Evolutionary conservation across 1,140 invertebrate species (phyloP), one percentile per base, ranked within the genome.

Genomic region (Aphidius gifuensis): DNA sequence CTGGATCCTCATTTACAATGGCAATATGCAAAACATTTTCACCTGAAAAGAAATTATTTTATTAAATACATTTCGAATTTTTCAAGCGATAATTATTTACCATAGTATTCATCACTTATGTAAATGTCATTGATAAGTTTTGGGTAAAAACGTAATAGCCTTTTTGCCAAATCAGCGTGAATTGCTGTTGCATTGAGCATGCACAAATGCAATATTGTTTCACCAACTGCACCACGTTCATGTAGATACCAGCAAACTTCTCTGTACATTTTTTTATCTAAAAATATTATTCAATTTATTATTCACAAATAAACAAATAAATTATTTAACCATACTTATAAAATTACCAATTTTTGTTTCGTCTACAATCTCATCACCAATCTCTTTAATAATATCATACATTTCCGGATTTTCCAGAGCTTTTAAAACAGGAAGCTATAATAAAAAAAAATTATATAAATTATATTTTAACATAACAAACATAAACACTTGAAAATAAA

Each of bases 1-100:
- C 88, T 1, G 96, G 94, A 78, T 99, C 97, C 75, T 99, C 97
- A 77, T 99, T 99, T 0, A 98, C 96, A 68, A 99, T 98, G 0
- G 96, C 94, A 76, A 99, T 96, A 71, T 99, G 97, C 1, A 99
- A 83, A 0, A 93, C 92, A 75, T 88, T 94, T 73, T 96, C 93
- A 1, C 93, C 92, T 92, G 59, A 11, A 39, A 53, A 23, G 0
- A 23, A 40, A 32, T 8, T 40, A 40, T 9, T 51, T 32, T 6
- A 51, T 21, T 9, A 51, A 32, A 23, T 7, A 4, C 3, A 9
- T 32, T 32, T 1, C 4, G 1, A 23, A 51, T 23, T 51, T 11
- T 44, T 7, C 0, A 11, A 11, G 1, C 1, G 43, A 44, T 6
- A 44, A 11, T 7, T 3, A 44, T 8, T 77, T 83, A 94, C 94